phyloP scores from a whole-genome alignment of 1,140 invertebrate species.

The Cheumatopsyche charites region DNA sequence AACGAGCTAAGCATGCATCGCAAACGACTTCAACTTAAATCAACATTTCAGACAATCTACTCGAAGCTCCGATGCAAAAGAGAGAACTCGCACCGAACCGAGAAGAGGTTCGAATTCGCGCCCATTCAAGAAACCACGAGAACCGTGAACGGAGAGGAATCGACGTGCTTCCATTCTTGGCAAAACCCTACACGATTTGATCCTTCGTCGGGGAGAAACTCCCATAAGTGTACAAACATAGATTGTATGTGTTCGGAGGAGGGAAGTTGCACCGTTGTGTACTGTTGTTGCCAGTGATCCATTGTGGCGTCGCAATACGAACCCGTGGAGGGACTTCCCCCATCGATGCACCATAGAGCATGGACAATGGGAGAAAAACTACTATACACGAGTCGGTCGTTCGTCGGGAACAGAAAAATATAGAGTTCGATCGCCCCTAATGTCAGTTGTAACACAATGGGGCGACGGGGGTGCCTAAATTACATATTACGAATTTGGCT shows the following conservation, averaged over 20 bases:
- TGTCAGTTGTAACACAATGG: neutral
- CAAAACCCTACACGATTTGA: too few relatives aligned
- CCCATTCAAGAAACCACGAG: too few relatives aligned
- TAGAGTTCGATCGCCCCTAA: neutral
- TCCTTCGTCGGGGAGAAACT: neutral
- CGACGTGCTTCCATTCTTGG: too few relatives aligned
- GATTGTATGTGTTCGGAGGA: neutral
- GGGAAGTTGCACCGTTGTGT: neutral
- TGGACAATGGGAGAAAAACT: slow-evolving; percentile 28
- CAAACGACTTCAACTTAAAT: too few relatives aligned
- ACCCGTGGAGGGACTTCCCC: slow-evolving; percentile 18
- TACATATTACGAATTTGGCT: slow-evolving; percentile 16
- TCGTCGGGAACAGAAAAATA: slow-evolving; percentile 10
- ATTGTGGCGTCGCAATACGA: slow-evolving; percentile 15
- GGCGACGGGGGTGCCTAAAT: slow-evolving; percentile 4
- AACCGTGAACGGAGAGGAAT: too few relatives aligned
- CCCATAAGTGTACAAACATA: too few relatives aligned
- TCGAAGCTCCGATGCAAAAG: too few relatives aligned
- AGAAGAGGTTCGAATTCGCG: too few relatives aligned
- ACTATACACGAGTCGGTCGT: neutral
- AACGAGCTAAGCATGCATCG: too few relatives aligned
- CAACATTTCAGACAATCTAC: too few relatives aligned
- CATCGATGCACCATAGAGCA: slow-evolving; percentile 20
- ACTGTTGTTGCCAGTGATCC: slow-evolving; percentile 26
- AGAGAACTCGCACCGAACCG: too few relatives aligned